Evolutionary conservation across 2,888 invertebrate species (phyloP), one percentile per base, ranked within the genome.

Genomic region (Protonemura montana): DNA sequence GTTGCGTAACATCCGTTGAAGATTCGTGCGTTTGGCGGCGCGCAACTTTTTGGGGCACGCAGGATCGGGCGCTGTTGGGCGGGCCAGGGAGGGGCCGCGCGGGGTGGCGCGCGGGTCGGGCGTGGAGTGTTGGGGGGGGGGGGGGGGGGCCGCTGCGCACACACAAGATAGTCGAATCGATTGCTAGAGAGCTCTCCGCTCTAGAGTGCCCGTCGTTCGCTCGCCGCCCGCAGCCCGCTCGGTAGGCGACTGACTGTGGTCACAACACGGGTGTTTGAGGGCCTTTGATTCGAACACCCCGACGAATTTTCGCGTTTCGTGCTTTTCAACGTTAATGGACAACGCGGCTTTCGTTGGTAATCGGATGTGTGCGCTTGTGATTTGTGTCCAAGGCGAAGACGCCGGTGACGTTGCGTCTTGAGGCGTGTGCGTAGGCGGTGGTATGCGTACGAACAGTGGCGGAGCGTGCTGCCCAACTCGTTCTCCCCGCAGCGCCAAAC

Each of bases 1-100:
- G 28, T 81, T 81, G 81, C 81, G 81, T 81, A 28, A 81, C 81
- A 81, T 81, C 81, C 81, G 81, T 29, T 30, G 29, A 16, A 78
- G 78, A n/a, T 29, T 35, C 35, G 35, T 59, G 59, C 1, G 13
- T 59, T 21, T 21, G 59, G 59, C 59, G 59, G 59, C 59, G 59
- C 13, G 16, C 59, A 21, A 21, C 13, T 21, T 59, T 59, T 3
- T 3, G 16, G 59, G 59, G 16, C 13, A 59, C 59, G 59, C 59
- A 35, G 35, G 35, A 35, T 35, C 35, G 35, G 35, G 35, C 35
- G 13, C 59, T 59, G 59, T 59, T 59, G 59, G 59, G 59, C 21
- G 59, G 59, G 59, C 59, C 59, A 59, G 59, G 59, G 59, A 59
- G 59, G 59, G 59, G 59, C 59, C 59, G 59, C 59, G 21, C 13